phyloP scores from a whole-genome alignment of 2,888 invertebrate genomes.

The Drosophila longiperda region DNA sequence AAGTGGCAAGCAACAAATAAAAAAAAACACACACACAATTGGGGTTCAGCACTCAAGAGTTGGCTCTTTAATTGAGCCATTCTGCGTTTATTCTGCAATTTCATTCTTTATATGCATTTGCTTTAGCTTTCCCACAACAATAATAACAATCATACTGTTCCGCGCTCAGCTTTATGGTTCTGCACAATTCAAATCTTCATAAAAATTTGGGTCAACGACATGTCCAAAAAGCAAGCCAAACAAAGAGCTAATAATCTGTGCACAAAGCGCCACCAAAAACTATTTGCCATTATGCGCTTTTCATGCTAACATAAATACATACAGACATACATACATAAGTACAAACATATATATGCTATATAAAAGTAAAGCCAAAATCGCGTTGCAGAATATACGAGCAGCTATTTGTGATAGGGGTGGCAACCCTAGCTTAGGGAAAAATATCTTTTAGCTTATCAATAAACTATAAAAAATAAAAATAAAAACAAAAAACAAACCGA shows the following conservation, averaged over 20 bases:
- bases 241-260: conserved; percentile 54
- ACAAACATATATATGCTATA: conserved; percentile 23
- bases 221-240: conserved; percentile 51
- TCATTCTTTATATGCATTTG: conserved; percentile 60
- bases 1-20: background rate
- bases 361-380: conserved; percentile 62
- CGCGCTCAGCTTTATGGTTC: conserved; percentile 57
- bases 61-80: conserved; percentile 72
- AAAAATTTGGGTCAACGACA: conserved; percentile 75
- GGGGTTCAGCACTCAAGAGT: conserved; percentile 25
- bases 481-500: conserved; percentile 18
- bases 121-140: conserved; percentile 62
- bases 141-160: conserved; percentile 63
- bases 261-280: conserved; percentile 38
- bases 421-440: conserved; percentile 54
- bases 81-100: conserved; percentile 70
- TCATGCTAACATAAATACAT: conserved; percentile 5
- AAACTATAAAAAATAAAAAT: conserved; percentile 67
- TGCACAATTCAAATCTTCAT: conserved; percentile 67
- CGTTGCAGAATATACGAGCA: conserved; percentile 51
- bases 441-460: conserved; percentile 71
- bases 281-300: conserved; percentile 54
- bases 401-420: conserved; percentile 40
- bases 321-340: background rate
- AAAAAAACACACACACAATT: conserved; percentile 7